Conservation (phyloP, 2,113 vertebrate genomes). For the Megatriorchis doriae region DNA sequence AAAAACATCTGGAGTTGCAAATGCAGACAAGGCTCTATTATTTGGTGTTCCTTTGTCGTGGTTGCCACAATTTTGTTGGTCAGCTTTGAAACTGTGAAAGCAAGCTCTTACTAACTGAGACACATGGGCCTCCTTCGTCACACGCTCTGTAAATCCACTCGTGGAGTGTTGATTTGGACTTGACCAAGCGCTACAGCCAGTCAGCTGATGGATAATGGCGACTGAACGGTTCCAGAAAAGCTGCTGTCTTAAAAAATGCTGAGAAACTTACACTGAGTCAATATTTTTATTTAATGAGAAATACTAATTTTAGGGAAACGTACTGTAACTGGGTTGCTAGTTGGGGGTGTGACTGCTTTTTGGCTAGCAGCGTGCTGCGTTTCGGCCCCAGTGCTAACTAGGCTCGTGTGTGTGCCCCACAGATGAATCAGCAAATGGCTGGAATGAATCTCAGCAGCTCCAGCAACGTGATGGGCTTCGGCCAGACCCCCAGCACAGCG, state of each 20-base stretch:
- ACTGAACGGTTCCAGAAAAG: background rate
- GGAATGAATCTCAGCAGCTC: conserved; percentile 80
- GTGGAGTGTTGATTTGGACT: background rate
- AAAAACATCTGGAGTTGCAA: background rate
- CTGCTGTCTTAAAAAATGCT: background rate
- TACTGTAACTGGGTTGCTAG: background rate
- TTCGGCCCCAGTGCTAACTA: background rate
- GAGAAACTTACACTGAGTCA: background rate
- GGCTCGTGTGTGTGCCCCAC: conserved; percentile 15
- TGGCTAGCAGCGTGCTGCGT: background rate
- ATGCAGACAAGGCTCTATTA: background rate
- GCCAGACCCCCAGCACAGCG: conserved; percentile 79
- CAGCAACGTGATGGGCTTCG: conserved; percentile 69
- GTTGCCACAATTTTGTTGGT: background rate
- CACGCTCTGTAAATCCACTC: background rate
- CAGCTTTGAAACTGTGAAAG: background rate
- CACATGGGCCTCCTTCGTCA: too few species aligned
- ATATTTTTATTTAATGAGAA: background rate
- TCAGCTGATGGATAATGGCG: background rate
- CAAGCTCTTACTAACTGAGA: background rate
- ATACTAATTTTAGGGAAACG: background rate
- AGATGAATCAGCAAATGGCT: conserved; percentile 97
- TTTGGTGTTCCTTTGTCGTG: background rate
- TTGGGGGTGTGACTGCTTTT: background rate
- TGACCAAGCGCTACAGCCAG: background rate